phyloP scores from a whole-genome alignment of 2,797 vertebrate species.

The Ataeniobius toweri region DNA sequence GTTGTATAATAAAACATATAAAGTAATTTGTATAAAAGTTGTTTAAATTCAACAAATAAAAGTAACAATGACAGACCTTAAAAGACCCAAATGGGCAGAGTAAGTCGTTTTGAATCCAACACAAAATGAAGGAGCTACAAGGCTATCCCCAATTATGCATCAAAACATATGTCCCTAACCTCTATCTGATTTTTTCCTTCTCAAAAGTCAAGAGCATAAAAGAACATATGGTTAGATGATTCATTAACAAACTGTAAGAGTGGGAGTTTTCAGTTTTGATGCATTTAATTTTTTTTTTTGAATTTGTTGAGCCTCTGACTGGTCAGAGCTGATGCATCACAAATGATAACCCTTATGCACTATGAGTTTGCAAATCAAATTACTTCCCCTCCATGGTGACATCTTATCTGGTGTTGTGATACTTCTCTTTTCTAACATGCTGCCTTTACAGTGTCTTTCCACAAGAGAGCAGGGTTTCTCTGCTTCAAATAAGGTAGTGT shows the following conservation, averaged over 20 bases:
- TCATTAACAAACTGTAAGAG: background rate
- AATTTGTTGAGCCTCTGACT: background rate
- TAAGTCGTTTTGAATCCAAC: too few relatives aligned
- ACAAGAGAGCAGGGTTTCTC: constrained; percentile 60
- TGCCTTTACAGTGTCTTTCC: constrained; percentile 40
- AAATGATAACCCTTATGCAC: background rate
- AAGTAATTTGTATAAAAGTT: too few relatives aligned
- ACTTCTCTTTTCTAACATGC: constrained; percentile 24
- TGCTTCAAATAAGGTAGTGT: background rate
- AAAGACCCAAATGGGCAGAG: too few relatives aligned
- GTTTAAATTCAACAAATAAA: too few relatives aligned
- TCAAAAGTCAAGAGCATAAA: background rate
- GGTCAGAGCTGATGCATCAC: background rate
- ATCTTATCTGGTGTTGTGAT: constrained; percentile 4
- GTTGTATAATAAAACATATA: background rate
- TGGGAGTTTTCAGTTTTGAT: background rate
- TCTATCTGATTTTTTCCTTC: background rate
- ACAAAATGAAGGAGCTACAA: too few relatives aligned
- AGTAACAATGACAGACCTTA: too few relatives aligned
- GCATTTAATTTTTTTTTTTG: too few relatives aligned
- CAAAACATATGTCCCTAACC: background rate
- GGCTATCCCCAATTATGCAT: background rate
- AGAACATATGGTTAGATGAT: background rate
- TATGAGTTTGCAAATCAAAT: constrained; percentile 38
- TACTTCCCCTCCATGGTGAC: constrained; percentile 36